Evolutionary conservation across 2,113 vertebrate genomes (phyloP), one percentile per base, ranked within the genome.

Genomic region (Toxotes jaculatrix): DNA sequence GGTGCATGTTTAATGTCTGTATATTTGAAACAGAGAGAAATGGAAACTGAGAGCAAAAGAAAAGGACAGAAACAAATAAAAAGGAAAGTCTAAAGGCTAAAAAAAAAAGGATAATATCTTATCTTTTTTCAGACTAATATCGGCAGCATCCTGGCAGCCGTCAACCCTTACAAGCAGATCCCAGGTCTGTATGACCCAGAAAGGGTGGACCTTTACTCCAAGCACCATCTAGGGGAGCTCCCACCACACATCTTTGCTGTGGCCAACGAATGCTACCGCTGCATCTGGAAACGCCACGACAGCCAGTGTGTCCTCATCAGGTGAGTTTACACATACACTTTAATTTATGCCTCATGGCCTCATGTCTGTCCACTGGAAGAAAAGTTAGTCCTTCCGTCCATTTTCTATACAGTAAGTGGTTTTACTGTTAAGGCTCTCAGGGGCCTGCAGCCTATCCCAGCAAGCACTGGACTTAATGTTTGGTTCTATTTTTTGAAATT

Each of bases 241-340:
- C 97, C 97, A 0, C 97, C 97, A 4, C 97, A 98, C 68, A 98
- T 98, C 89, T 98, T 96, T 34, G 97, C 97, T 13, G 94, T 97
- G 0, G 97, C 96, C 83, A 98, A 96, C 7, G 97, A 98, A 92
- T 98, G 97, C 90, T 98, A 98, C 92, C 93, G 97, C 91, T 98
- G 97, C 94, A 94, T 98, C 90, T 98, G 97, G 97, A 98, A 97
- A 88, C 95, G 96, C 71, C 96, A 96, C 2, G 97, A 98, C 96
- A 97, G 97, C 89, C 97, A 98, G 83, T 98, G 97, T 83, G 95
- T 98, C 49, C 96, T 98, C 34, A 98, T 98, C 88, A 98, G 97
- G 97, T 98, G 61, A 89, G 94, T 34, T 21, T 60, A 38, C 14
- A 21, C 27, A 7, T 4, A 19, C 10, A 5, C 55, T 27, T 10